Conservation (phyloP, 2,797 vertebrate species). For the Protosalanx chinensis region DNA sequence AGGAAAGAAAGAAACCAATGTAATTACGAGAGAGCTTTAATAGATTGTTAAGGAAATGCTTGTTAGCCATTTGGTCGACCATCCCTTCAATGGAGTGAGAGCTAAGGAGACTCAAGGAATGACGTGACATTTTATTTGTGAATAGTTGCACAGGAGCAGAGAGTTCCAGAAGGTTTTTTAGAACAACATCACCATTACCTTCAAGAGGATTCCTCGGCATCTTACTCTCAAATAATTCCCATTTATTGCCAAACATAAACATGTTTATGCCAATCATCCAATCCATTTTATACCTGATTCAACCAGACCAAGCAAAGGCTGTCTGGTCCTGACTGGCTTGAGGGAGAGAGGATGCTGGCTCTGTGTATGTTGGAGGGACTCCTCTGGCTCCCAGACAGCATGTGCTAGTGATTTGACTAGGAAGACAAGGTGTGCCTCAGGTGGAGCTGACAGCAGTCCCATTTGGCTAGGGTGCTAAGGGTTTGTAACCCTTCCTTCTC, state of each 20-base stretch:
- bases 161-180: too few relatives aligned
- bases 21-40: conserved; percentile 44
- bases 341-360: conserved; percentile 35
- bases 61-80: conserved; percentile 68
- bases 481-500: conserved; percentile 1
- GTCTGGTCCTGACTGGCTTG: not conserved
- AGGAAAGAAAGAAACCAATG: conserved; percentile 41
- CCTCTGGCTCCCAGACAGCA: conserved; percentile 53
- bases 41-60: conserved; percentile 66
- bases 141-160: conserved; percentile 19
- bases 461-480: conserved; percentile 8
- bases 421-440: conserved; percentile 63
- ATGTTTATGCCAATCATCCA: not conserved
- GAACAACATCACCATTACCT: too few relatives aligned
- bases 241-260: too few relatives aligned
- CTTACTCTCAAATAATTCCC: too few relatives aligned
- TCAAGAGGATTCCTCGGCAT: not conserved
- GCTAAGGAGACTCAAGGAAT: conserved; percentile 45
- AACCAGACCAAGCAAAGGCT: not conserved
- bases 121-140: conserved; percentile 61
- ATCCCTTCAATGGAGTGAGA: conserved; percentile 66
- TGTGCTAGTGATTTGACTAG: conserved; percentile 61
- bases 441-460: conserved; percentile 39
- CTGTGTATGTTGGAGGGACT: conserved; percentile 38
- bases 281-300: not conserved